Conservation (phyloP, 1,140 invertebrate genomes). For the Drosophila seguyi region DNA sequence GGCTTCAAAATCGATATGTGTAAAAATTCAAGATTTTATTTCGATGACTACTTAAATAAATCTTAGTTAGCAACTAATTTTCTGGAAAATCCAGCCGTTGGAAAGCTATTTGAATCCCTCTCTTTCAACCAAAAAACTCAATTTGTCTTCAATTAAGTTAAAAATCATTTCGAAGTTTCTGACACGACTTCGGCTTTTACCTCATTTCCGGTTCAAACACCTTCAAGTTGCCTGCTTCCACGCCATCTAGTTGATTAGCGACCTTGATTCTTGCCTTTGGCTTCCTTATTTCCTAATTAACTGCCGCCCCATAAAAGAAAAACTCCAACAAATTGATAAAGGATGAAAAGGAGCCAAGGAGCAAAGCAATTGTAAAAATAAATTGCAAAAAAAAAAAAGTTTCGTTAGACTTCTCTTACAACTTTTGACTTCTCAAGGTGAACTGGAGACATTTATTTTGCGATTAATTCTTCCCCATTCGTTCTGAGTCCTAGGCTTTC, state of each 20-base stretch:
- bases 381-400: slow-evolving; percentile 59
- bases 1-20: background rate
- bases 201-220: slow-evolving; percentile 48
- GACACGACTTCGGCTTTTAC: slow-evolving; percentile 11
- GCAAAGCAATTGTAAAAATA: slow-evolving; percentile 67
- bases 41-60: background rate
- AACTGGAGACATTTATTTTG: slow-evolving; percentile 37
- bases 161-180: slow-evolving; percentile 20
- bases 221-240: slow-evolving; percentile 30
- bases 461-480: slow-evolving; percentile 21
- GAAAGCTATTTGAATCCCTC: background rate
- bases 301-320: slow-evolving; percentile 68
- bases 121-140: background rate
- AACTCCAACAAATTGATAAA: slow-evolving; percentile 33
- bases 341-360: background rate
- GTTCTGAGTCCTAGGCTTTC: slow-evolving; percentile 24
- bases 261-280: slow-evolving; percentile 42
- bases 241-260: slow-evolving; percentile 33
- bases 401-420: slow-evolving; percentile 22
- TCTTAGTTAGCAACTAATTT: background rate
- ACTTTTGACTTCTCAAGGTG: slow-evolving; percentile 33
- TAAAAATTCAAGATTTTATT: background rate
- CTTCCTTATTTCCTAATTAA: slow-evolving; percentile 61
- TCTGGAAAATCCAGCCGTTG: background rate
- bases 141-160: slow-evolving; percentile 12